These are phyloP conservation scores for Conus betulinus DNA, from an alignment of 1,140 invertebrate genomes.

Conservation along the genomic window DNA sequence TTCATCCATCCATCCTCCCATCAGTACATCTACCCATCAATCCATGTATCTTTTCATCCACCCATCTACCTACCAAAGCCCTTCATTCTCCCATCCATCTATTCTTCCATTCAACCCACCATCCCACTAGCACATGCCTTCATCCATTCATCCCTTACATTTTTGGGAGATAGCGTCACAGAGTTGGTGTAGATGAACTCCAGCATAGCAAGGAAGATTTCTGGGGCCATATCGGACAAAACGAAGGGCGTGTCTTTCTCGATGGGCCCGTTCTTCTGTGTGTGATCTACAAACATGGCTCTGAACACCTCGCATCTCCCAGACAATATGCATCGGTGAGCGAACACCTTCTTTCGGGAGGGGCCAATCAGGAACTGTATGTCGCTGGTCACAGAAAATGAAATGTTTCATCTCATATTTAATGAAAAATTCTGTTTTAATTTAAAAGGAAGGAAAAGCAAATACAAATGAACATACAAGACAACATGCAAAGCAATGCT, in stretches of 20 bases:
- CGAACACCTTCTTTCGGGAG: slow-evolving; percentile 68
- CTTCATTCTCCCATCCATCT: too few species aligned
- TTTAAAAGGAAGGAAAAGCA: background rate
- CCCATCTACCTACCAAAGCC: too few species aligned
- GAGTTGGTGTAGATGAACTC: slow-evolving; percentile 75
- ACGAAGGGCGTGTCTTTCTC: slow-evolving; percentile 69
- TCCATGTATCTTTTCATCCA: too few species aligned
- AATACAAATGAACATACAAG: background rate
- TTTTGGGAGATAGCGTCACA: slow-evolving; percentile 70
- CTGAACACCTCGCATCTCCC: slow-evolving; percentile 73
- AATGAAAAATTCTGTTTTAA: too few species aligned
- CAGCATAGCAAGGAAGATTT: slow-evolving; percentile 71
- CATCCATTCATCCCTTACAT: slow-evolving; percentile 51
- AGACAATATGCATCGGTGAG: slow-evolving; percentile 72
- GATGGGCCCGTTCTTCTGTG: slow-evolving; percentile 53
- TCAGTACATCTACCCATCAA: too few species aligned
- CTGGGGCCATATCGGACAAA: slow-evolving; percentile 69
- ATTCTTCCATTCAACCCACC: too few species aligned
- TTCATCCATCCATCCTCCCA: too few species aligned
- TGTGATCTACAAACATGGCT: slow-evolving; percentile 72
- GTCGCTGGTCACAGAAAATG: slow-evolving; percentile 77
- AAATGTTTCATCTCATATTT: background rate
- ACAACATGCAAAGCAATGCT: too few species aligned
- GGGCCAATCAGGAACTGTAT: slow-evolving; percentile 72
- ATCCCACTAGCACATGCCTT: too few species aligned